A percentile compares a stretch with the other conserved stretches of the same genome.
These are phyloP conservation scores for Scaptomyza montana DNA, from an alignment of 1,140 invertebrate species.

Conservation along the genomic window DNA sequence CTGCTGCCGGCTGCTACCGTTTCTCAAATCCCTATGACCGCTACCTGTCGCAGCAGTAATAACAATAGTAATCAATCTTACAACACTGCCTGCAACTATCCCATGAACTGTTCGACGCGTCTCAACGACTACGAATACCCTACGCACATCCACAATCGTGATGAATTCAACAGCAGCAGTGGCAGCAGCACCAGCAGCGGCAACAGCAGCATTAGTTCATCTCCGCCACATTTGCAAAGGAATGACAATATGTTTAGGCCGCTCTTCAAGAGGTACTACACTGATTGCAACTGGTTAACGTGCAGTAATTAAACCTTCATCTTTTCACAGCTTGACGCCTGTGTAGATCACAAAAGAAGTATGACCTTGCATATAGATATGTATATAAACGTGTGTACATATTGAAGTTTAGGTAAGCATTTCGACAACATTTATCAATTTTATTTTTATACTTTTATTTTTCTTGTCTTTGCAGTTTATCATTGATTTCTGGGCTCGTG, in stretches of 20 bases:
- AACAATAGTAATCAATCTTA: constrained; percentile 52
- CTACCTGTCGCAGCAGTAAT: constrained; percentile 85
- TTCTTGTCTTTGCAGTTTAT: constrained; percentile 11
- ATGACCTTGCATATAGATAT: constrained; percentile 6
- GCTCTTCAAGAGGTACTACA: constrained; percentile 92
- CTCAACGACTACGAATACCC: constrained; percentile 79
- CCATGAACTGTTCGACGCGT: constrained; percentile 67
- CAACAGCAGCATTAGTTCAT: constrained; percentile 85
- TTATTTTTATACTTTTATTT: background rate
- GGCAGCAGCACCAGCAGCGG: constrained; percentile 75
- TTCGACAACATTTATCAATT: too few relatives aligned
- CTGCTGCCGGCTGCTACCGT: constrained; percentile 85
- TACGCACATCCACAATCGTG: constrained; percentile 34
- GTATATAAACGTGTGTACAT: constrained; percentile 15
- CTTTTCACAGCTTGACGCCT: constrained; percentile 17
- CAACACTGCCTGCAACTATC: constrained; percentile 82
- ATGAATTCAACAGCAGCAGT: constrained; percentile 85
- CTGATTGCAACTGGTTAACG: constrained; percentile 3
- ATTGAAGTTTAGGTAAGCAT: constrained; percentile 25
- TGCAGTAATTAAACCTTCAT: background rate
- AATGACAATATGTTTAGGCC: constrained; percentile 88
- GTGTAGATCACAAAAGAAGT: constrained; percentile 21
- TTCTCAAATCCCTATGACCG: constrained; percentile 85
- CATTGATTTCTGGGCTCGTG: constrained; percentile 55
- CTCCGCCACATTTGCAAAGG: constrained; percentile 86